Percentiles rank a stretch among this genome's conserved stretches.
phyloP scores from a whole-genome alignment of 2,888 invertebrate genomes.

The Bimastos eiseni region DNA sequence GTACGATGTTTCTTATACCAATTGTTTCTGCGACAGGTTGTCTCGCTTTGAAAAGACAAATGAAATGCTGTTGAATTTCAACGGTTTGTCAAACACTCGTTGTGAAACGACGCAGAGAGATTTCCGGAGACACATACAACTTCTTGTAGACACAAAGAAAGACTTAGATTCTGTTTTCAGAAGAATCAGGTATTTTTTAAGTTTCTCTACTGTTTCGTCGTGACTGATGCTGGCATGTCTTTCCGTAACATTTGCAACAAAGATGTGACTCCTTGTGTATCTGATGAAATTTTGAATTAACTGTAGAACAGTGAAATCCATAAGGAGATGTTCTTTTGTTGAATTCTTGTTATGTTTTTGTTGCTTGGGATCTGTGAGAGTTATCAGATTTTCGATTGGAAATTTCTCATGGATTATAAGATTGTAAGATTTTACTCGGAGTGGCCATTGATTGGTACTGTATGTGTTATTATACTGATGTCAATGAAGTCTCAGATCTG shows the following conservation, averaged over 20 bases:
- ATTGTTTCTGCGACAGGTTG: slow-evolving; percentile 61
- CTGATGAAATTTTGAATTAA: background rate
- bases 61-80: slow-evolving; percentile 96
- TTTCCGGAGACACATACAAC: slow-evolving; percentile 85
- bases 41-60: slow-evolving; percentile 97
- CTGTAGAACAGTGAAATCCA: background rate
- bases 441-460: background rate
- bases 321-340: background rate
- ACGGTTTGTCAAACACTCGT: slow-evolving; percentile 85
- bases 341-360: background rate
- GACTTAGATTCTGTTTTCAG: slow-evolving; percentile 92
- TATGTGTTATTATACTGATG: background rate
- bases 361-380: background rate
- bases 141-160: slow-evolving; percentile 86
- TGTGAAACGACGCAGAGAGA: slow-evolving; percentile 83
- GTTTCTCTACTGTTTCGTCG: background rate
- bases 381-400: background rate
- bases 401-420: background rate
- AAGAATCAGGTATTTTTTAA: slow-evolving; percentile 69
- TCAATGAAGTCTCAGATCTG: too few relatives aligned
- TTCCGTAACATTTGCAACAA: background rate
- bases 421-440: background rate
- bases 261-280: background rate
- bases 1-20: background rate
- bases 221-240: background rate